Base-by-base conservation (phyloP, 2,797 vertebrate species). In the Simalia tracyae region DNA sequence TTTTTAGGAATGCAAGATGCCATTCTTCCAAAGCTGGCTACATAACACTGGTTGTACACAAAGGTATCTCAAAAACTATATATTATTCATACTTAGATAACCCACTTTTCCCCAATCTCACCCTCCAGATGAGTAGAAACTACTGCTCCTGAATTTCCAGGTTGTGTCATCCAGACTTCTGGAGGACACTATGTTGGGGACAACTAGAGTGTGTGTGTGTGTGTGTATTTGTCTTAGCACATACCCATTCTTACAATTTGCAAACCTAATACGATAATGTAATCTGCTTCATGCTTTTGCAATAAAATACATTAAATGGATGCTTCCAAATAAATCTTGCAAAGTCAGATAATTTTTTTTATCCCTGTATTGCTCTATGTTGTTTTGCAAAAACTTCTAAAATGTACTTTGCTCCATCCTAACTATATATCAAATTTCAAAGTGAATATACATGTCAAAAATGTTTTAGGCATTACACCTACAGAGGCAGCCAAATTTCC, bases 391-490 rank as follows among this genome's bases (percentile, higher is more conserved):
- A 93, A 89, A 87, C 24, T 86, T 85, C 46, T 92, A 94, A 91
- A 59, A 72, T 72, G 3, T 8, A 0, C 89, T 96, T 95, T 64
- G 84, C 88, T 36, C 60, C 91, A 60, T 94, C 63, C 90, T 61
- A 91, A 50, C 91, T 91, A 88, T 63, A 88, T 81, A 61, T 59
- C 92, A 92, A 54, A 86, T 88, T 92, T 56, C 60, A 50, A 93
- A 84, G 4, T 84, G 50, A 66, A 93, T 15, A 89, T 42, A 84
- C 86, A 89, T 93, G 91, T 4, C 8, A 88, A 84, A 89, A 88
- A 87, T 86, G 60, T 93, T 95, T 96, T 93, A 92, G 92, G 89
- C 85, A 84, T 93, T 88, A 54, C 86, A 94, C 91, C 66, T 93
- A 61, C 91, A 72, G 92, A 93, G 87, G 56, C 81, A 95, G 88